A percentile compares a stretch with the other conserved stretches of the same genome.
These are phyloP conservation scores for Euglossa dilemma DNA, from an alignment of 1,140 invertebrate genomes.

Conservation along the genomic window DNA sequence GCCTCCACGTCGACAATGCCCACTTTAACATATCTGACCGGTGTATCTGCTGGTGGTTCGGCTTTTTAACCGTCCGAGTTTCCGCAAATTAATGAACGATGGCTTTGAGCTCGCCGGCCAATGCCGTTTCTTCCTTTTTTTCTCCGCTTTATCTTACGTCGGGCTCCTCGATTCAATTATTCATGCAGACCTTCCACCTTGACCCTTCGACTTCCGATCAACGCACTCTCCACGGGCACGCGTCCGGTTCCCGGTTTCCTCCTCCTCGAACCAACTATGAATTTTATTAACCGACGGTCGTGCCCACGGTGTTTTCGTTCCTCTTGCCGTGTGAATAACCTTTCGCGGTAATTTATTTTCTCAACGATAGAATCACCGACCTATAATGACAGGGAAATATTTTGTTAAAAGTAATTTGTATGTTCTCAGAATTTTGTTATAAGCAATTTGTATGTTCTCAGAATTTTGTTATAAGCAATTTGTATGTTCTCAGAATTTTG, in stretches of 20 bases:
- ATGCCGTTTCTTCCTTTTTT: background rate
- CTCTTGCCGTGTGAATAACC: background rate
- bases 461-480: too few species aligned
- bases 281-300: background rate
- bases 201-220: slow-evolving; percentile 9
- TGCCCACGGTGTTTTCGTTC: background rate
- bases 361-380: too few species aligned
- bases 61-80: slow-evolving; percentile 8
- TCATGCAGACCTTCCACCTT: slow-evolving; percentile 38
- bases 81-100: slow-evolving; percentile 56
- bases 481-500: too few species aligned
- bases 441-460: too few species aligned
- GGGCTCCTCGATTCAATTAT: slow-evolving; percentile 46
- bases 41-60: slow-evolving; percentile 10
- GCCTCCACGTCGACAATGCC: slow-evolving; percentile 32
- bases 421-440: too few species aligned
- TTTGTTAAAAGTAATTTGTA: too few species aligned
- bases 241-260: background rate
- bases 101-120: slow-evolving; percentile 29
- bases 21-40: slow-evolving; percentile 40
- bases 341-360: background rate
- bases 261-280: background rate
- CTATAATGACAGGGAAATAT: too few species aligned
- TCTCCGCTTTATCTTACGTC: slow-evolving; percentile 18
- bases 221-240: background rate